Evolutionary conservation across 2,797 vertebrate species (phyloP).

Genomic region (Tenualosa thibaudeaui): DNA sequence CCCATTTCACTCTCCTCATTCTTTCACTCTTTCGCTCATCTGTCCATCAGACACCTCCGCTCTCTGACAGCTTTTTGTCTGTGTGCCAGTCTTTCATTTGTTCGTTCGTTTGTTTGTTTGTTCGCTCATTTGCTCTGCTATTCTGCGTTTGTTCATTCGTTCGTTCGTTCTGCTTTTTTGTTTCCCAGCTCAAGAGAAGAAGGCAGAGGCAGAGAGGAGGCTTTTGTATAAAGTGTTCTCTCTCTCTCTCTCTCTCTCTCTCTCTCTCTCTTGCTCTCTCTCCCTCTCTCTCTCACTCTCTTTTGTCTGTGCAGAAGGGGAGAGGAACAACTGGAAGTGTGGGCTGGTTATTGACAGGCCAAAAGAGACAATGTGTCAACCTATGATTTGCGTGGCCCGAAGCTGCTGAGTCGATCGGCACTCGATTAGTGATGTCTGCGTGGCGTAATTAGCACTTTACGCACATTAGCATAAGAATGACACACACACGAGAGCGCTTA

Average conservation of each 20-base stretch:
- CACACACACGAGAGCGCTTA: too few relatives aligned
- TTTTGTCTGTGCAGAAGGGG: not conserved
- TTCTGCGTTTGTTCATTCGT: not conserved
- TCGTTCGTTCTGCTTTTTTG: not conserved
- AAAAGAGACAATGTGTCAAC: conserved; percentile 47
- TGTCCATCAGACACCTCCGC: not conserved
- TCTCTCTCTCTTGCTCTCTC: too few relatives aligned
- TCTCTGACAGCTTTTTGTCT: conserved; percentile 3
- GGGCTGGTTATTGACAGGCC: conserved; percentile 40
- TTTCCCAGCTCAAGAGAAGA: not conserved
- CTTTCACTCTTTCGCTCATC: not conserved
- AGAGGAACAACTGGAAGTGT: conserved; percentile 16
- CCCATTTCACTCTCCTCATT: not conserved
- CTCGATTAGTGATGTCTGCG: conserved; percentile 53
- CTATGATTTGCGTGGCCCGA: conserved; percentile 46
- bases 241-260: not conserved
- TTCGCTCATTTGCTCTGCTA: not conserved
- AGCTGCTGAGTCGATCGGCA: conserved; percentile 36
- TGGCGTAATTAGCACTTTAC: conserved; percentile 43
- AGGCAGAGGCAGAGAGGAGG: not conserved
- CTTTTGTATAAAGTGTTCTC: not conserved
- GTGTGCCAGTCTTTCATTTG: not conserved
- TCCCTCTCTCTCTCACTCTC: too few relatives aligned
- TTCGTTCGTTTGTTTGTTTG: not conserved
- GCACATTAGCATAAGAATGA: conserved; percentile 31